Conservation (phyloP, 2,113 vertebrate species). For the Cervus canadensis region DNA sequence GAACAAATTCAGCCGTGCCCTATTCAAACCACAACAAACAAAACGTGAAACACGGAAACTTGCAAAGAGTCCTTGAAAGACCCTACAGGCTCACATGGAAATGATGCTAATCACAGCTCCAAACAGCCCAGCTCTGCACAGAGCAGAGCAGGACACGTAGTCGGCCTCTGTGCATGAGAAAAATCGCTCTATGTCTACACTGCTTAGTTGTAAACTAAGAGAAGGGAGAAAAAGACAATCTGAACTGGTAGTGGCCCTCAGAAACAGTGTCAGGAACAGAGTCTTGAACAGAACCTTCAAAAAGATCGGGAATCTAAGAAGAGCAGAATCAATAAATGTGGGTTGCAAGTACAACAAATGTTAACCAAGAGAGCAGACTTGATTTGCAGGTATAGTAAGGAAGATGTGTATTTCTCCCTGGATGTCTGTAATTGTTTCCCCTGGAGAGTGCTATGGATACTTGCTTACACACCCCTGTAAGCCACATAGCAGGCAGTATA, state of each 20-base stretch:
- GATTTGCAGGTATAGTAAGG: not conserved
- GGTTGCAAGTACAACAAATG: not conserved
- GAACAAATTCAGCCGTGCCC: not conserved
- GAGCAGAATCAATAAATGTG: not conserved
- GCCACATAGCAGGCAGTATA: too few species aligned
- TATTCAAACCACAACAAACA: not conserved
- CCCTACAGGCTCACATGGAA: accelerated
- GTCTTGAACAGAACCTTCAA: not conserved
- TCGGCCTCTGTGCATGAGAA: too few species aligned
- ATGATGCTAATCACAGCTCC: accelerated
- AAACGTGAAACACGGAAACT: not conserved
- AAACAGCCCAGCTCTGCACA: accelerated
- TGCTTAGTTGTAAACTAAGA: not conserved
- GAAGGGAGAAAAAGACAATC: not conserved
- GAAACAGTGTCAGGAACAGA: not conserved
- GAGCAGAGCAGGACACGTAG: accelerated
- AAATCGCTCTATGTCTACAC: accelerated
- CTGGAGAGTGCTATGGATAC: not conserved
- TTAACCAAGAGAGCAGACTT: not conserved
- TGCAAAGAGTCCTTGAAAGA: not conserved
- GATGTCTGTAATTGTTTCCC: not conserved
- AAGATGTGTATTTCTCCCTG: not conserved
- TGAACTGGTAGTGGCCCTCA: not conserved
- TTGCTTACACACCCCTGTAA: too few species aligned
- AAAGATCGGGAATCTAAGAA: not conserved